These are phyloP conservation scores for Petrocephalus zakoni DNA, from an alignment of 2,113 vertebrate species.

Conservation along the genomic window DNA sequence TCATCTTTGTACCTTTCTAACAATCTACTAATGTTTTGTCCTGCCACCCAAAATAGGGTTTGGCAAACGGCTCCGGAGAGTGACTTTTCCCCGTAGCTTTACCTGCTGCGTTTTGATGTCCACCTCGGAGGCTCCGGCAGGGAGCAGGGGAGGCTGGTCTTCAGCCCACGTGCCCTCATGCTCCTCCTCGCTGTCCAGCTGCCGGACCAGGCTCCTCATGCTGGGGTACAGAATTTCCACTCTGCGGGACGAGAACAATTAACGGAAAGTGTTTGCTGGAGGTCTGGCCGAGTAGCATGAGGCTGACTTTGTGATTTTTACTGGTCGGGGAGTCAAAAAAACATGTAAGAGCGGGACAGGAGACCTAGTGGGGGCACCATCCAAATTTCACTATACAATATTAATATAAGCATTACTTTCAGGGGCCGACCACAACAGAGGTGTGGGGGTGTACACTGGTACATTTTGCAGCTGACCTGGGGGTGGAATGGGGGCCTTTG, in stretches of 20 bases:
- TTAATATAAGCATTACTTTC: neutral
- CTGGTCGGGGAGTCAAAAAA: neutral
- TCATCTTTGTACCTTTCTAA: neutral
- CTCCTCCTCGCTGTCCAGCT: constrained; percentile 50
- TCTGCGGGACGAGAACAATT: constrained; percentile 39
- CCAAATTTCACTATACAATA: neutral
- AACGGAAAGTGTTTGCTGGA: neutral
- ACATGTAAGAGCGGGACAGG: neutral
- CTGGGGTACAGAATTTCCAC: constrained; percentile 54
- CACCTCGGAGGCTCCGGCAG: constrained; percentile 58
- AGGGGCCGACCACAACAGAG: neutral
- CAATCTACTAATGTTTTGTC: neutral
- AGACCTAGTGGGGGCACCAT: neutral
- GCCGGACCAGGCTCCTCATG: constrained; percentile 55
- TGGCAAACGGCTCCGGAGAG: neutral
- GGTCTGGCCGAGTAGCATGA: neutral
- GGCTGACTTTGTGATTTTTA: neutral
- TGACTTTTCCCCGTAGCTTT: constrained; percentile 16
- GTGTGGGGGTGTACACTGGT: neutral
- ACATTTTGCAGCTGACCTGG: neutral
- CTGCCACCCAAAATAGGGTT: neutral
- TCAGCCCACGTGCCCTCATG: constrained; percentile 50
- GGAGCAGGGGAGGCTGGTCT: constrained; percentile 47
- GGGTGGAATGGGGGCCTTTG: neutral
- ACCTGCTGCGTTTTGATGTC: constrained; percentile 64